Base-by-base conservation (phyloP, 2,888 invertebrate genomes). In the Sarcophaga variegata region DNA sequence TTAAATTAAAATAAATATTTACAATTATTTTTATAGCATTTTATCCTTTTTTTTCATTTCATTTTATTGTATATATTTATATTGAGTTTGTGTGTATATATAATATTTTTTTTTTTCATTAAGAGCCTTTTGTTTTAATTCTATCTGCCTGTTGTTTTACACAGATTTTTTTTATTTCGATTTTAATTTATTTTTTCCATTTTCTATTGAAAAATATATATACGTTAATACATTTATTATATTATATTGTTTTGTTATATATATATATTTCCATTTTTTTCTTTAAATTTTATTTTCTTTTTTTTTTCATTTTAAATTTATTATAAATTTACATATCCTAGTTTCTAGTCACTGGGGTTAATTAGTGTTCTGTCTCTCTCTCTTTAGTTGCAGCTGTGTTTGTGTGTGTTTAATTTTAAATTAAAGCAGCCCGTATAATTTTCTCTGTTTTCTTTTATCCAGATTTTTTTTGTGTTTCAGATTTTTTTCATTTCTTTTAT, bases 321-420 rank as follows among this genome's bases (percentile, higher is more conserved):
- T 60, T 60, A 70, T 64, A 78, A 75, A 79, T 86, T 86, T 87
- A 84, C 87, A 84, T 87, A 81, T 87, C 78, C 86, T 86, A 87
- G 77, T 83, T 72, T 83, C 83, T 83, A 88, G 77, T 85, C 86
- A 87, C 83, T 85, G 86, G 84, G 72, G 75, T 85, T 88, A 87
- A 87, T 76, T 88, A 81, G 81, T 81, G 70, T 69, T 77, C 17
- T 54, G 12, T 81, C 63, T 84, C 70, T 83, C 80, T 88, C 85
- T 87, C 87, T 89, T 88, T 87, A 84, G 86, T 88, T 76, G 82
- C 88, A 87, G 87, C 87, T 86, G 86, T 81, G 75, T n/a, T 0
- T 86, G 85, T 81, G 71, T 25, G 5, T 75, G n/a, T 70, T 70
- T 64, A 62, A 83, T 69, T 67, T 37, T 45, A 49, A 77, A 37